These are phyloP conservation scores for Gambusia yucatana DNA, from an alignment of 2,797 vertebrate genomes.

Conservation along the genomic window DNA sequence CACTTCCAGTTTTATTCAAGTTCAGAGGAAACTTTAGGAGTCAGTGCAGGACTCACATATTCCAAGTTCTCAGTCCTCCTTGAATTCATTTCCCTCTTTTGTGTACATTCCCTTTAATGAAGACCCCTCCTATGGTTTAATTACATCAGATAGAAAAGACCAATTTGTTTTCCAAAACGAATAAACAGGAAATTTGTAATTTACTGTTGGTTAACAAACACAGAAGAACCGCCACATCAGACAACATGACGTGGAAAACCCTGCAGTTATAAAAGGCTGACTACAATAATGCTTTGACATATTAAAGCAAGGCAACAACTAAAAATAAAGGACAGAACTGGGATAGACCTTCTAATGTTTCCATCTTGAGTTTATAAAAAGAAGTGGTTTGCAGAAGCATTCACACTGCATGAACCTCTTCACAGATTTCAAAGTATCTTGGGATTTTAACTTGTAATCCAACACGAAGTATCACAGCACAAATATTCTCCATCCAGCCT, in stretches of 20 bases:
- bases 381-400: background rate
- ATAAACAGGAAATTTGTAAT: constrained; percentile 56
- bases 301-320: constrained; percentile 36
- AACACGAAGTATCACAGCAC: background rate
- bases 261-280: constrained; percentile 17
- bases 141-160: background rate
- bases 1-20: constrained; percentile 31
- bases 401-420: background rate
- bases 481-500: background rate
- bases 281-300: constrained; percentile 12
- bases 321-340: constrained; percentile 12
- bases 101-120: constrained; percentile 7
- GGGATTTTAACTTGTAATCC: background rate
- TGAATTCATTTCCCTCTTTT: constrained; percentile 16
- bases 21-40: constrained; percentile 29
- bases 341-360: background rate
- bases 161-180: background rate
- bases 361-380: background rate
- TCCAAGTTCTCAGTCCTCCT: constrained; percentile 3
- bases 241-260: constrained; percentile 17
- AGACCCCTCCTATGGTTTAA: background rate
- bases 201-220: constrained; percentile 3
- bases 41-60: background rate
- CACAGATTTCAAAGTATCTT: background rate
- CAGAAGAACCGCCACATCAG: constrained; percentile 12